Evolutionary conservation across 2,888 invertebrate species (phyloP).

Genomic region (Acrocyrtus sp.): DNA sequence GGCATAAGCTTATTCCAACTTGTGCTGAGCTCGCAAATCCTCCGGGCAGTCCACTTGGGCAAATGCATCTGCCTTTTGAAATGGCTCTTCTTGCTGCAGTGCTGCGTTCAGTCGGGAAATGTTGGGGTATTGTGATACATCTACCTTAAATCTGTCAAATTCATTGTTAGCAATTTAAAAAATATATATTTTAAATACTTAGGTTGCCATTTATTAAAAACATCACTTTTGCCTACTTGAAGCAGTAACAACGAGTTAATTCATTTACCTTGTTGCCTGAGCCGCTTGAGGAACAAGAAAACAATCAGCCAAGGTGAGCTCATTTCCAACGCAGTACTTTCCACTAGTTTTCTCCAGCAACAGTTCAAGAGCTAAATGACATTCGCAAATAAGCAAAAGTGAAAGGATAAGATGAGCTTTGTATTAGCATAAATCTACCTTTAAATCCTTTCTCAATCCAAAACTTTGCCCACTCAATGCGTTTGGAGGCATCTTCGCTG

Average conservation of each 20-base stretch:
- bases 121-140: constrained; percentile 88
- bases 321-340: constrained; percentile 93
- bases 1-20: constrained; percentile 13
- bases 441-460: constrained; percentile 57
- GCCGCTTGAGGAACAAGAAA: constrained; percentile 95
- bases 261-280: constrained; percentile 83
- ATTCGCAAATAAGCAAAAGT: too few species aligned
- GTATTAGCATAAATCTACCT: constrained; percentile 28
- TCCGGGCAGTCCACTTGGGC: constrained; percentile 92
- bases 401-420: not conserved
- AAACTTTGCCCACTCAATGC: constrained; percentile 55
- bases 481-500: constrained; percentile 45
- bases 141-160: constrained; percentile 89
- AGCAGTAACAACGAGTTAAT: not conserved
- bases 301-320: constrained; percentile 92
- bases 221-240: not conserved
- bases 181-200: not conserved
- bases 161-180: not conserved
- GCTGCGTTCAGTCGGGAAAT: constrained; percentile 88
- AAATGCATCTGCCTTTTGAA: constrained; percentile 90
- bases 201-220: not conserved
- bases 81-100: constrained; percentile 87
- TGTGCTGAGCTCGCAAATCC: constrained; percentile 32
- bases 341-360: constrained; percentile 74
- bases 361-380: constrained; percentile 50